Evolutionary conservation across 2,888 invertebrate species (phyloP), one percentile per base, ranked within the genome.

Genomic region (Galerucella calmariensis): DNA sequence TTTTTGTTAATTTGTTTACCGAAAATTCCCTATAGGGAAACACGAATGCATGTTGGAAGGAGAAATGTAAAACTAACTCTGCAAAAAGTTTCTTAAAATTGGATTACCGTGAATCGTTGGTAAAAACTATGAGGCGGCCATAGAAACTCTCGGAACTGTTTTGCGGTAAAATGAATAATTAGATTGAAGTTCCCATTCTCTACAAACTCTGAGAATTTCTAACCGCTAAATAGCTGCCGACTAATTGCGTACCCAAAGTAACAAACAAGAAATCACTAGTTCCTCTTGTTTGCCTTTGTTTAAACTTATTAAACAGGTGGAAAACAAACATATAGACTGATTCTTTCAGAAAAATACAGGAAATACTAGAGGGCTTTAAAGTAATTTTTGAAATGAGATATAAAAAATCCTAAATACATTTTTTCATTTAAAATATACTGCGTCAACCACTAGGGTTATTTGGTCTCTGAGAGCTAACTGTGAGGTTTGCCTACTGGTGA

Each of bases 241-340:
- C 75, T 76, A 73, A 75, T 75, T 78, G 76, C 75, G 77, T 73
- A 75, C 73, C 69, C 75, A 70, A 75, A 67, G 75, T 75, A 75
- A 75, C 75, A 70, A 73, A 75, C 75, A 75, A 73, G 75, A 75
- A 73, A 75, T 77, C 61, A 65, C 67, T 71, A 66, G 76, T 72
- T 71, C 48, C 68, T 65, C 61, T 73, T 77, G 76, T 77, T 67
- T 72, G 70, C 71, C 41, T 27, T 63, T 67, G 59, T 73, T 65
- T 63, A 24, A 63, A 70, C 73, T 75, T 76, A 66, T 59, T 14
- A 8, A 59, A 67, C 73, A 75, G 73, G 75, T 75, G 67, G 62
- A 67, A 67, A 70, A 69, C 72, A 70, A 72, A 73, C 67, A 61
- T 56, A n/a, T 56, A 56, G n/a, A 65, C 46, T 69, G 24, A 46